These are phyloP conservation scores for Drosophila neonasuta DNA, from an alignment of 2,888 invertebrate species.

Conservation along the genomic window DNA sequence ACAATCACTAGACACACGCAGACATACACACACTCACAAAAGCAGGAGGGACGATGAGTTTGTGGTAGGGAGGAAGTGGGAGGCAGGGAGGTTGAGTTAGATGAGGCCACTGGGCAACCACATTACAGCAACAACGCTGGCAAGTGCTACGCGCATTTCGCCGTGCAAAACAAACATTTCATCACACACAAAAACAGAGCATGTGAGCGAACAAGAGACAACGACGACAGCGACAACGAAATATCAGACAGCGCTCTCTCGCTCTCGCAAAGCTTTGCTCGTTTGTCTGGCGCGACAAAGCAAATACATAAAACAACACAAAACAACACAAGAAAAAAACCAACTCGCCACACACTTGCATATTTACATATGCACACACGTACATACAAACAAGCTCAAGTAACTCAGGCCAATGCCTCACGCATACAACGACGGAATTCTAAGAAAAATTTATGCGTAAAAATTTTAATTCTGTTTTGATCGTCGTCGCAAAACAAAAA, in stretches of 20 bases:
- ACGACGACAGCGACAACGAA: slow-evolving; percentile 51
- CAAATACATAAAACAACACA: slow-evolving; percentile 61
- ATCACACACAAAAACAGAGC: slow-evolving; percentile 66
- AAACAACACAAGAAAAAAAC: slow-evolving; percentile 7
- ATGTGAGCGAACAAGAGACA: slow-evolving; percentile 25
- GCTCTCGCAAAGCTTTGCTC: slow-evolving; percentile 38
- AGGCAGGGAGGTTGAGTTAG: background rate
- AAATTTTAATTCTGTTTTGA: slow-evolving; percentile 79
- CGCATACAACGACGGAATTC: slow-evolving; percentile 59
- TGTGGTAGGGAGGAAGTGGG: background rate
- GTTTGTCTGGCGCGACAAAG: slow-evolving; percentile 72
- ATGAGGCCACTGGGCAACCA: slow-evolving; percentile 57
- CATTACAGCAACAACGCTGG: slow-evolving; percentile 50
- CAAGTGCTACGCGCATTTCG: slow-evolving; percentile 75
- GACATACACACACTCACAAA: background rate
- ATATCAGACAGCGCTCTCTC: slow-evolving; percentile 57
- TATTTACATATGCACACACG: slow-evolving; percentile 23
- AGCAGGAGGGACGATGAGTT: background rate
- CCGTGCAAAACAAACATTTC: slow-evolving; percentile 77
- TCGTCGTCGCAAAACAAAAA: slow-evolving; percentile 68
- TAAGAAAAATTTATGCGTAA: slow-evolving; percentile 76
- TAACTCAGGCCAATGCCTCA: slow-evolving; percentile 72
- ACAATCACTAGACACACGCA: slow-evolving; percentile 35
- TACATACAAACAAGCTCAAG: slow-evolving; percentile 35
- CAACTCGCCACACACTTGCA: slow-evolving; percentile 34